A percentile compares a stretch with the other conserved stretches of the same genome.
Conservation (phyloP, 2,888 invertebrate genomes). For the Sialis lutaria region DNA sequence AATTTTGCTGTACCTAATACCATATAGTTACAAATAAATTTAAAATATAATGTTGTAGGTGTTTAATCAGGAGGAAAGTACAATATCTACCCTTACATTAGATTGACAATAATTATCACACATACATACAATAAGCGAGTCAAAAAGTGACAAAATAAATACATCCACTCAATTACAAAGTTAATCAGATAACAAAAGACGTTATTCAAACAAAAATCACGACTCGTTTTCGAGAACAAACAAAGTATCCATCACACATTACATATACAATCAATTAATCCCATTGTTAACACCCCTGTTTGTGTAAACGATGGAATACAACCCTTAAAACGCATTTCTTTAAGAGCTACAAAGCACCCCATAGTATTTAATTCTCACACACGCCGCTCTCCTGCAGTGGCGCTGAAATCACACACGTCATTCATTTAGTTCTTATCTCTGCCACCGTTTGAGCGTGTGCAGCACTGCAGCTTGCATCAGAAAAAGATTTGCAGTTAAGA, state of each 20-base stretch:
- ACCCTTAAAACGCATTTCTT: no score
- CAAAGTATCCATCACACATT: neutral
- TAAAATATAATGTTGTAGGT: no score
- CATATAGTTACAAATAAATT: no score
- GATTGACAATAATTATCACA: no score
- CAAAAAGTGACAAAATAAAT: no score
- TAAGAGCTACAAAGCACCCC: no score
- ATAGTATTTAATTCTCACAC: neutral
- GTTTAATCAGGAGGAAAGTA: no score
- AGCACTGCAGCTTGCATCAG: neutral
- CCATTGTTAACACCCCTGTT: conserved; percentile 3
- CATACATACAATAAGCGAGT: no score
- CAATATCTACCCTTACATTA: no score
- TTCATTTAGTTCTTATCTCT: neutral
- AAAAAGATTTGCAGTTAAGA: no score
- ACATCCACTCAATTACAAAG: no score
- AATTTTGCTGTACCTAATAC: no score
- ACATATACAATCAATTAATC: conserved; percentile 3
- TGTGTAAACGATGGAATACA: neutral
- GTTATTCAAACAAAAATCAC: neutral
- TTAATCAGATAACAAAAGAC: neutral
- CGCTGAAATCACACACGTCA: neutral
- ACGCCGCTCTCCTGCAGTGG: neutral
- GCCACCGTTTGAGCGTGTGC: neutral
- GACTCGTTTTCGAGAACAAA: neutral